These are phyloP conservation scores for Forbesichthys papilliferus DNA, from an alignment of 2,113 vertebrate genomes.

Conservation along the genomic window DNA sequence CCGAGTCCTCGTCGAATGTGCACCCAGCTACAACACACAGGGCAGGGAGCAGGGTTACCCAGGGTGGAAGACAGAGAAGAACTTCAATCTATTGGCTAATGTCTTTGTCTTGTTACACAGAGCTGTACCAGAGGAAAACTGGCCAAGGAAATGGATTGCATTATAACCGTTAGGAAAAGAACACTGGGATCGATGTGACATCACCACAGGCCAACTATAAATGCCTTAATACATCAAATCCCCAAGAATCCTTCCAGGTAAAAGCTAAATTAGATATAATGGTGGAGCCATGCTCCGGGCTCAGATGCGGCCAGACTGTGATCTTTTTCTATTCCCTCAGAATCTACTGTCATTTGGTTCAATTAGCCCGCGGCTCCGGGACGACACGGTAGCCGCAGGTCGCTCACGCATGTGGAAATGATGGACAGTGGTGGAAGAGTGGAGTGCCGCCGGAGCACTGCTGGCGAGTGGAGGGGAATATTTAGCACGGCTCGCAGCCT, in stretches of 20 bases:
- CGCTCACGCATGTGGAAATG: constrained; percentile 47
- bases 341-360: constrained; percentile 52
- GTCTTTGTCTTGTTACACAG: neutral
- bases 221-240: constrained; percentile 42
- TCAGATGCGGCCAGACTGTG: constrained; percentile 6
- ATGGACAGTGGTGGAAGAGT: constrained; percentile 36
- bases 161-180: neutral
- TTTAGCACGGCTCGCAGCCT: constrained; percentile 34
- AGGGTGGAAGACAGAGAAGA: neutral
- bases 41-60: neutral
- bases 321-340: constrained; percentile 24
- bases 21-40: constrained; percentile 82
- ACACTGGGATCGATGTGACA: constrained; percentile 19
- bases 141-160: constrained; percentile 4
- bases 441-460: neutral
- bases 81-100: neutral
- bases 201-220: constrained; percentile 28
- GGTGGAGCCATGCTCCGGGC: constrained; percentile 38
- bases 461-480: constrained; percentile 42
- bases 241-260: constrained; percentile 27
- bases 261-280: constrained; percentile 59
- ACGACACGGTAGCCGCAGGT: constrained; percentile 56
- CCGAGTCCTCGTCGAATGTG: constrained; percentile 87
- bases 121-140: constrained; percentile 7
- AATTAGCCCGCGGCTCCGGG: constrained; percentile 66